Percentiles rank a stretch among this genome's conserved stretches.
Conservation (phyloP, 2,888 invertebrate genomes). For the Ditula angustiorana region DNA sequence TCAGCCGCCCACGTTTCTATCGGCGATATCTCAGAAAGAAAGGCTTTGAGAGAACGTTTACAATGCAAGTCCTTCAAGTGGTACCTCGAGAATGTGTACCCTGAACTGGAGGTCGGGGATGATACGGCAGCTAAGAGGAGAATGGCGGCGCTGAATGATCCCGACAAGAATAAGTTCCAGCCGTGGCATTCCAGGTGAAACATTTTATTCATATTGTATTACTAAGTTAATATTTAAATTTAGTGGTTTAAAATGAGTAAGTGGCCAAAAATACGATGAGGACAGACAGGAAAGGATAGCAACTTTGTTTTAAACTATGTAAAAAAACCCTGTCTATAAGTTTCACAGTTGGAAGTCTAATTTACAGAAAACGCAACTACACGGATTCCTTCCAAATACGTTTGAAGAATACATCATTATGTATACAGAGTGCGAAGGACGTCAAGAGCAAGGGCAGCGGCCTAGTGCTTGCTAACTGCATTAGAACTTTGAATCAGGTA, state of each 20-base stretch:
- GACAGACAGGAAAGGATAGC: too few relatives aligned
- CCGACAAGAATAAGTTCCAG: slow-evolving; percentile 88
- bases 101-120: slow-evolving; percentile 89
- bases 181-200: slow-evolving; percentile 91
- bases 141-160: slow-evolving; percentile 85
- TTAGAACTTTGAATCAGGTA: slow-evolving; percentile 90
- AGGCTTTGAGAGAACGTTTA: slow-evolving; percentile 89
- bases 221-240: too few relatives aligned
- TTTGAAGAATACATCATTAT: slow-evolving; percentile 89
- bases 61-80: slow-evolving; percentile 94
- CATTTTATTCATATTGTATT: not conserved
- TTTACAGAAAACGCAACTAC: slow-evolving; percentile 89
- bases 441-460: slow-evolving; percentile 91
- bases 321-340: not conserved
- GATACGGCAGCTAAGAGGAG: slow-evolving; percentile 84
- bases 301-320: too few relatives aligned
- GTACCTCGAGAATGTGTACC: slow-evolving; percentile 95
- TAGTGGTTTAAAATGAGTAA: too few relatives aligned
- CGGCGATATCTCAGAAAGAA: slow-evolving; percentile 93
- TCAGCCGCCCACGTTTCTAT: slow-evolving; percentile 86
- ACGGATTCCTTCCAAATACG: slow-evolving; percentile 90
- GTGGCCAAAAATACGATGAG: too few relatives aligned
- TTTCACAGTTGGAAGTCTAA: not conserved
- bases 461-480: slow-evolving; percentile 89
- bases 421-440: slow-evolving; percentile 92